phyloP scores from a whole-genome alignment of 2,888 invertebrate species.

The Macroteleia sp. region DNA sequence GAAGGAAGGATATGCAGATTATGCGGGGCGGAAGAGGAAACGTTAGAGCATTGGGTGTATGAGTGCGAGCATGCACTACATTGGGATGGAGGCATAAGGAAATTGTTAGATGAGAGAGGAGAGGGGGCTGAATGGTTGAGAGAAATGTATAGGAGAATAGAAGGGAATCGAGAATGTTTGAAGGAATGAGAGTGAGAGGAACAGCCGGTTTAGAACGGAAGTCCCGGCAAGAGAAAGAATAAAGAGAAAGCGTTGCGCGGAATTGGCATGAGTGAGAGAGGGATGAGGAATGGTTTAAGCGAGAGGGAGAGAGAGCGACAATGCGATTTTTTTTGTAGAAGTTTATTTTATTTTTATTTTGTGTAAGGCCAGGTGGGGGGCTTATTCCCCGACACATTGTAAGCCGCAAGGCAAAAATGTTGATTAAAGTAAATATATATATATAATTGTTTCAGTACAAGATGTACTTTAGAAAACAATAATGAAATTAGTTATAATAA shows the following conservation, averaged over 20 bases:
- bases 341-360: too few relatives aligned
- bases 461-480: too few relatives aligned
- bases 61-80: neutral
- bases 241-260: too few relatives aligned
- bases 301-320: too few relatives aligned
- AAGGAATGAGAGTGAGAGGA: neutral
- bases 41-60: neutral
- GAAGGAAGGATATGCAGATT: constrained; percentile 4
- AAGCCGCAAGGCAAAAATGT: too few relatives aligned
- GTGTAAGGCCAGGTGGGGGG: too few relatives aligned
- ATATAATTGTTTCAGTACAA: too few relatives aligned
- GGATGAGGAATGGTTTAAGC: neutral
- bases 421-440: too few relatives aligned
- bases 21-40: constrained; percentile 1
- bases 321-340: too few relatives aligned
- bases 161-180: neutral
- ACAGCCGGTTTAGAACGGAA: neutral
- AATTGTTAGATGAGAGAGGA: neutral
- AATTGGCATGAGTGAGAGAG: neutral
- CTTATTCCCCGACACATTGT: too few relatives aligned
- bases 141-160: neutral
- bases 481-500: too few relatives aligned
- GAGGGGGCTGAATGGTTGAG: neutral
- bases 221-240: neutral
- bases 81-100: neutral